Base-by-base conservation (phyloP, 2,888 invertebrate genomes). In the Ophonus ardosiacus region DNA sequence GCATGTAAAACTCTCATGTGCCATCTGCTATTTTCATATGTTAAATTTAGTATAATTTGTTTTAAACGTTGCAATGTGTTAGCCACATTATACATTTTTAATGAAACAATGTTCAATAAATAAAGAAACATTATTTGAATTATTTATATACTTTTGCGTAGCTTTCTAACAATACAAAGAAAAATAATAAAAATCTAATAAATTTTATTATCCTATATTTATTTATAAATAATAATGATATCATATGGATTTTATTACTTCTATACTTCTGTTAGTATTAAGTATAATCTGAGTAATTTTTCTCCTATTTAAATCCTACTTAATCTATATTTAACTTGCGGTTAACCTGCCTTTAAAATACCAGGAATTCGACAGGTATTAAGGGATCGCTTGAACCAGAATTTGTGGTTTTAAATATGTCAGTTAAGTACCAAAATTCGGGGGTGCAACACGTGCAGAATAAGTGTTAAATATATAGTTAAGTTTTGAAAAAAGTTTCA, bases 161-260 rank as follows among this genome's bases (percentile, higher is more conserved):
- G 76, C 43, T 79, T 79, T 80, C 59, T 13, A 51, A 51, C 7
- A 51, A 51, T 51, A 51, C 43, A 51, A 13, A 40, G 38, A 71
- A 71, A 71, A 71, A 38, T 31, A n/a, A 71, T n/a, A 15, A 71
- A 71, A n/a, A 5, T 51, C 43, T 51, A 51, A 51, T 51, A 51
- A 51, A 51, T 51, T 51, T 51, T 51, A 51, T 51, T 51, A 51
- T 51, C 31, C 31, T 31, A 31, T 51, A 8, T 51, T 13, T 13
- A 51, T 51, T 51, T 51, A 51, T 51, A 51, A 51, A 51, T 51
- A 31, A 31, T 31, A 31, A 51, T 51, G 43, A 51, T 51, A 51
- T 51, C 43, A 51, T 31, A 31, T 31, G 31, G 6, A 31, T 5
- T 31, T 31, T 31, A 31, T 31, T 31, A 31, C 31, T 5, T 31